These are phyloP conservation scores for Cosmorhoe ocellata DNA, from an alignment of 2,888 invertebrate genomes.

Conservation along the genomic window DNA sequence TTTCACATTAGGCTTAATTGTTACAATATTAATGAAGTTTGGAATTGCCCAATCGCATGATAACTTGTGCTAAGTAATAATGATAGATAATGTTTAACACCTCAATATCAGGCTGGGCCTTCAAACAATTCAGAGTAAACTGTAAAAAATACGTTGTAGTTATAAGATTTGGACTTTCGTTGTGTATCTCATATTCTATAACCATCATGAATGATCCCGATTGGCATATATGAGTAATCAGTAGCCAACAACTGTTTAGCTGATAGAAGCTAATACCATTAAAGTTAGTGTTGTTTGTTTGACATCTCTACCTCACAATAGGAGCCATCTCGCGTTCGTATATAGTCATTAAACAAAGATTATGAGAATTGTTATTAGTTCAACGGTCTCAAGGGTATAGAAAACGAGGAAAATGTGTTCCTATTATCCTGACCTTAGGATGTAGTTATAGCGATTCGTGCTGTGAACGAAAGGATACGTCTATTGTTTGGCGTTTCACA, in stretches of 20 bases:
- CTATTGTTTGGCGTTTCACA: conserved; percentile 40
- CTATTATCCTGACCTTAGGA: conserved; percentile 50
- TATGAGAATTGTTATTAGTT: conserved; percentile 4
- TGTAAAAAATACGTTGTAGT: no score
- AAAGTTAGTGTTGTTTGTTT: no score
- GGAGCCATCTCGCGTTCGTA: no score
- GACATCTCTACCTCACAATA: no score
- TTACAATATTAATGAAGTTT: conserved; percentile 3
- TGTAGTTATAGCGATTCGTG: conserved; percentile 38
- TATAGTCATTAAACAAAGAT: no score
- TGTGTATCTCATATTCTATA: no score
- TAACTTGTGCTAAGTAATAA: conserved; percentile 9
- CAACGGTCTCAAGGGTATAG: conserved; percentile 55
- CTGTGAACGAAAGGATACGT: conserved; percentile 39
- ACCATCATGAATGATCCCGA: no score
- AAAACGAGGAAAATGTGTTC: conserved; percentile 63
- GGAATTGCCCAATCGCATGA: conserved; percentile 11
- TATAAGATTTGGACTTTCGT: no score
- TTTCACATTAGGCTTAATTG: conserved; percentile 9
- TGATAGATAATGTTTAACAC: background rate
- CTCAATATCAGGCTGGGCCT: background rate
- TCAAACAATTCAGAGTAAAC: no score
- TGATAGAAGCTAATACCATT: no score
- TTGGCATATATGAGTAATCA: no score
- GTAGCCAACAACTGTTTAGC: no score